Percentiles rank a stretch among this genome's conserved stretches.
These are phyloP conservation scores for Melanostoma scalare DNA, from an alignment of 2,888 invertebrate species.

Conservation along the genomic window DNA sequence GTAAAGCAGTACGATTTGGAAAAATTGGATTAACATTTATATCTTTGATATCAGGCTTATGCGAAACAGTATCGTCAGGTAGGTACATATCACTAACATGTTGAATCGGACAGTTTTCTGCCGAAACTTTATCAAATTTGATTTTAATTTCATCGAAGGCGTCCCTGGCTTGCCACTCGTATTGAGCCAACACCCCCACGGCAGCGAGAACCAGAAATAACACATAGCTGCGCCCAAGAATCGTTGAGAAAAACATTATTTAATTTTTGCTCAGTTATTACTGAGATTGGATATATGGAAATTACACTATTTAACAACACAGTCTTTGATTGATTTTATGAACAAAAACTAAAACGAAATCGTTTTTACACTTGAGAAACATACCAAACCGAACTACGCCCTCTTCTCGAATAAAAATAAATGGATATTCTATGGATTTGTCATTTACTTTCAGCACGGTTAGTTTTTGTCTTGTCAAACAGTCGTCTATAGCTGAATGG, in stretches of 20 bases:
- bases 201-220: constrained; percentile 78
- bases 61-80: constrained; percentile 92
- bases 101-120: constrained; percentile 94
- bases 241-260: constrained; percentile 74
- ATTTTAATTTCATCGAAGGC: constrained; percentile 93
- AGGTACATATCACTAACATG: constrained; percentile 92
- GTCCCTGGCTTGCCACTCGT: constrained; percentile 96
- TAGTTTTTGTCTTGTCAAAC: constrained; percentile 37
- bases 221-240: constrained; percentile 80
- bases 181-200: constrained; percentile 90
- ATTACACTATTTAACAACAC: too few relatives aligned
- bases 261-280: constrained; percentile 29
- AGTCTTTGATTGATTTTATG: too few relatives aligned
- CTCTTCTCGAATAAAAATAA: too few relatives aligned
- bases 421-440: constrained; percentile 38
- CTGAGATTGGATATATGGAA: constrained; percentile 17
- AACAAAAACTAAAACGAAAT: too few relatives aligned
- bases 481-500: constrained; percentile 52
- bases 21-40: constrained; percentile 96
- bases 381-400: too few relatives aligned
- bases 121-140: constrained; percentile 91
- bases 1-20: constrained; percentile 95
- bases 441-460: constrained; percentile 55
- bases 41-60: constrained; percentile 95
- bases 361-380: too few relatives aligned